Evolutionary conservation across 2,113 vertebrate species (phyloP).

Genomic region (Eulacestoma nigropectus): DNA sequence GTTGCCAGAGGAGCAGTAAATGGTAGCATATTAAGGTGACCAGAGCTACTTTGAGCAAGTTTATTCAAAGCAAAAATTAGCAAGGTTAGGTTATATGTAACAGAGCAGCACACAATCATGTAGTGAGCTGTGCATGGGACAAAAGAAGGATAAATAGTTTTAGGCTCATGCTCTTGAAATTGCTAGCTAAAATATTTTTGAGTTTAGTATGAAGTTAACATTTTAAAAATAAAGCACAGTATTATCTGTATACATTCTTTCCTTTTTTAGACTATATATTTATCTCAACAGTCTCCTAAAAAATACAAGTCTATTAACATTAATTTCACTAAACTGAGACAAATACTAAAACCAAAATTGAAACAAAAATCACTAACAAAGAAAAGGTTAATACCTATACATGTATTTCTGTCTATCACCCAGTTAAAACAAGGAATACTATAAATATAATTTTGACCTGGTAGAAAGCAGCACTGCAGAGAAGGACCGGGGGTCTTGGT

Average conservation of each 20-base stretch:
- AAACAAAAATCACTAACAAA: not conserved
- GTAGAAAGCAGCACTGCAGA: not conserved
- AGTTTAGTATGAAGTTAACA: not conserved
- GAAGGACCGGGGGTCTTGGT: not conserved
- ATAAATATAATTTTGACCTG: not conserved
- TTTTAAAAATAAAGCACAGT: not conserved
- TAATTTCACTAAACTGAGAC: not conserved
- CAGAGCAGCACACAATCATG: not conserved
- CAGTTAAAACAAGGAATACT: not conserved
- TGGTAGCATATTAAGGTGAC: not conserved
- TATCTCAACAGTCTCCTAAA: not conserved
- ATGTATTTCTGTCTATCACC: not conserved
- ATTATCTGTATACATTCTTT: not conserved
- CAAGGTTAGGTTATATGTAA: not conserved
- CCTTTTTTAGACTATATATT: not conserved
- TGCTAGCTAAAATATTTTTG: not conserved
- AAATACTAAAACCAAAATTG: not conserved
- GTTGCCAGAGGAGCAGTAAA: not conserved
- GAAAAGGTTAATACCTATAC: not conserved
- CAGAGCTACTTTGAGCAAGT: not conserved
- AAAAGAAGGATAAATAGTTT: not conserved
- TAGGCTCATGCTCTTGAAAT: not conserved
- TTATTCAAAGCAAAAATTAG: not conserved
- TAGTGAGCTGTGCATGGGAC: not conserved
- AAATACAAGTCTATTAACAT: not conserved